Percentiles rank a stretch among this genome's conserved stretches.
These are phyloP conservation scores for Drosophila oshimai DNA, from an alignment of 1,140 invertebrate genomes.

Conservation along the genomic window DNA sequence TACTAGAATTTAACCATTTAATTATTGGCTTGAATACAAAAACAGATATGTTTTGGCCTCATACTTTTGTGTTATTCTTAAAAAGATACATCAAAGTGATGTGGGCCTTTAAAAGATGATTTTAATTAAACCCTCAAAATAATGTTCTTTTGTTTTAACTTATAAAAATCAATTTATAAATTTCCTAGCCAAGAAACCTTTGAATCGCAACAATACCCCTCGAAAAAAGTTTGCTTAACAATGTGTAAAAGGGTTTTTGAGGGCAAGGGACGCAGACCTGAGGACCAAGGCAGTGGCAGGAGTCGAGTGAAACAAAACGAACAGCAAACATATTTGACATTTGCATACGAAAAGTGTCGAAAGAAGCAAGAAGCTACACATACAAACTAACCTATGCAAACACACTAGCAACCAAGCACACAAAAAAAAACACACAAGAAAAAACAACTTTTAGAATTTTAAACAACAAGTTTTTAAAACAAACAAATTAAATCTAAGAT, in stretches of 20 bases:
- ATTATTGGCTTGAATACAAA: too few species aligned
- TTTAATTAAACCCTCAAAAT: too few species aligned
- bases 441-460: background rate
- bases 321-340: conserved; percentile 76
- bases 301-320: conserved; percentile 39
- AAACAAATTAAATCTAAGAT: background rate
- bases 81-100: too few species aligned
- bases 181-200: background rate
- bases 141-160: too few species aligned
- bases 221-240: conserved; percentile 64
- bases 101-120: too few species aligned
- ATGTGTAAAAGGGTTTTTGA: conserved; percentile 61
- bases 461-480: background rate
- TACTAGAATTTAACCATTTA: too few species aligned
- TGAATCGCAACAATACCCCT: background rate
- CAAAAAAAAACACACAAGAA: background rate
- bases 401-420: conserved; percentile 3
- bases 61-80: too few species aligned
- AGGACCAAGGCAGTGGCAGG: conserved; percentile 4
- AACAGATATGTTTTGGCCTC: too few species aligned
- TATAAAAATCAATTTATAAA: background rate
- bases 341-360: conserved; percentile 77
- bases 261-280: conserved; percentile 13
- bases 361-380: conserved; percentile 54
- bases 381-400: conserved; percentile 35